Conservation (phyloP, 2,113 vertebrate genomes). For the Pelusios castaneus region DNA sequence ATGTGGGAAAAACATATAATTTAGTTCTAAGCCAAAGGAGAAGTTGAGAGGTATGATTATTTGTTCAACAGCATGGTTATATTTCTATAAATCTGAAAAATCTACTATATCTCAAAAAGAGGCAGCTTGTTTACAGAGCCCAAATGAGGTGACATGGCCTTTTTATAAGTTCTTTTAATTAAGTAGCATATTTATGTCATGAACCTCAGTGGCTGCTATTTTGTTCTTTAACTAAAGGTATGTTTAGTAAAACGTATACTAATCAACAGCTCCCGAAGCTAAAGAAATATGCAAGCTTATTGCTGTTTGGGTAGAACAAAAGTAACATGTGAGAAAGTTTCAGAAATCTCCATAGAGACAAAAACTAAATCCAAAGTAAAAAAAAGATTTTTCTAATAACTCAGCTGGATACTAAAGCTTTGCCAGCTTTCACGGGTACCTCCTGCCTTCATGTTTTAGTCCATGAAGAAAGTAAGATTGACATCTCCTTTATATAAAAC, state of each 20-base stretch:
- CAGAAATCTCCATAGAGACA: conserved; percentile 54
- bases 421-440: conserved; percentile 56
- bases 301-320: conserved; percentile 9
- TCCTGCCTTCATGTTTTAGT: conserved; percentile 43
- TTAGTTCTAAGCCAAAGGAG: conserved; percentile 6
- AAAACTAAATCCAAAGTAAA: conserved; percentile 46
- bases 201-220: background rate
- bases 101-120: conserved; percentile 33
- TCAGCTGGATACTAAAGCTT: conserved; percentile 32
- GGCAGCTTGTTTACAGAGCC: conserved; percentile 10
- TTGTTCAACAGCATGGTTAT: background rate
- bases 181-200: background rate
- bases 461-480: conserved; percentile 23
- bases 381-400: conserved; percentile 59
- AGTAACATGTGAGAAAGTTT: conserved; percentile 40
- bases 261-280: conserved; percentile 10
- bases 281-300: conserved; percentile 22
- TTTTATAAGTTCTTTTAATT: conserved; percentile 31
- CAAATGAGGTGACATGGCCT: background rate
- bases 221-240: background rate
- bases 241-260: conserved; percentile 14
- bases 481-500: conserved; percentile 38
- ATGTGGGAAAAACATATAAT: background rate
- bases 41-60: conserved; percentile 23
- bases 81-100: conserved; percentile 37